A percentile compares a stretch with the other conserved stretches of the same genome.
Conservation (phyloP, 2,888 invertebrate genomes). For the Euphydryas editha region DNA sequence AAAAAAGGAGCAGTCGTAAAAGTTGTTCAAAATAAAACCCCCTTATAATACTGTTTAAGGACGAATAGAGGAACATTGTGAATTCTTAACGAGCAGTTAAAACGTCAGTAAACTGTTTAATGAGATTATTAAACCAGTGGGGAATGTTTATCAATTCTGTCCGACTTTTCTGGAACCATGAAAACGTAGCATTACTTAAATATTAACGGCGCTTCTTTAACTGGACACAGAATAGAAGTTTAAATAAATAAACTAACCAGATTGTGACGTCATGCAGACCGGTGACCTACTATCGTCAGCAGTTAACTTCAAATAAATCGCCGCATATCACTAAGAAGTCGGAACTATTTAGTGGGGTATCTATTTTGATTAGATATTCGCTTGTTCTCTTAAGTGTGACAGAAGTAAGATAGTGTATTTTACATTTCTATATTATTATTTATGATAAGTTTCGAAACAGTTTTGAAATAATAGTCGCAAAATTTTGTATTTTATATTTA, state of each 20-base stretch:
- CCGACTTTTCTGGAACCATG: conserved; percentile 29
- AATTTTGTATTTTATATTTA: too few species aligned
- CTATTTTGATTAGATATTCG: conserved; percentile 9
- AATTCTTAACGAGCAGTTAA: conserved; percentile 74
- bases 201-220: conserved; percentile 38
- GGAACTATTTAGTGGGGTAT: conserved; percentile 20
- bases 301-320: conserved; percentile 23
- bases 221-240: conserved; percentile 33
- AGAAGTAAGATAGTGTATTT: background rate
- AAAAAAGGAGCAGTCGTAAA: conserved; percentile 36
- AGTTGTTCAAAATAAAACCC: conserved; percentile 36
- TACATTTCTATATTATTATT: background rate
- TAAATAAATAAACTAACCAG: conserved; percentile 40
- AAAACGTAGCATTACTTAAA: conserved; percentile 32
- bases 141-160: conserved; percentile 49
- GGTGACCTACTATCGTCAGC: conserved; percentile 36
- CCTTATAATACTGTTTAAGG: conserved; percentile 48
- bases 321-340: conserved; percentile 16
- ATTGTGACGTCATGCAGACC: conserved; percentile 40
- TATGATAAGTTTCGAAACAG: too few species aligned
- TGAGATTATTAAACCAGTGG: conserved; percentile 66
- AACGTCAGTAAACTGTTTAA: conserved; percentile 72
- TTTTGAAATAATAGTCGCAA: too few species aligned
- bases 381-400: background rate
- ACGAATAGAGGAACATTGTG: conserved; percentile 64